These are phyloP conservation scores for Tinea pellionella DNA, from an alignment of 2,888 invertebrate species.

Conservation along the genomic window DNA sequence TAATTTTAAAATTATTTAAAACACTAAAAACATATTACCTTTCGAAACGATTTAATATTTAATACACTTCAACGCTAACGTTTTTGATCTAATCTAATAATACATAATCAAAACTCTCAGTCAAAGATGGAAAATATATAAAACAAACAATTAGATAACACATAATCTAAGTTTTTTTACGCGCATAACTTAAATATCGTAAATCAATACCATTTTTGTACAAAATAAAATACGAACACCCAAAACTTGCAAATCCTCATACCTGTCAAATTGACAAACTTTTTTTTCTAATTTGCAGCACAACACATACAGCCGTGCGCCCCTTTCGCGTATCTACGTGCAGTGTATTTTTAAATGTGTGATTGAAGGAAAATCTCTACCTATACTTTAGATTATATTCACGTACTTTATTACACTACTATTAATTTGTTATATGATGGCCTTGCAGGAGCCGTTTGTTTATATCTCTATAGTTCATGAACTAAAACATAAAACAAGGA, in stretches of 20 bases:
- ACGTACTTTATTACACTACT: neutral
- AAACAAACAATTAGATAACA: conserved; percentile 9
- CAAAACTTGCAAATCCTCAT: conserved; percentile 22
- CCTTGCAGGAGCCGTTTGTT: no score
- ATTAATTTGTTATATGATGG: neutral
- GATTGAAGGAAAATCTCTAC: neutral
- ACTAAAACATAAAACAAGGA: no score
- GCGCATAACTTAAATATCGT: neutral
- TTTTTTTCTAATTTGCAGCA: conserved; percentile 23
- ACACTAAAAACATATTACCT: neutral
- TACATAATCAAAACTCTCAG: neutral
- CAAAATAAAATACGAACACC: conserved; percentile 20
- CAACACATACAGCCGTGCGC: conserved; percentile 31
- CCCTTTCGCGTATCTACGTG: conserved; percentile 28
- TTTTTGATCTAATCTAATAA: neutral
- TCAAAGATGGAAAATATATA: neutral
- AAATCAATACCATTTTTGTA: conserved; percentile 23
- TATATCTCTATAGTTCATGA: no score
- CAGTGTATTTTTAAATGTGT: neutral
- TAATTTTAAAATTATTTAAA: neutral
- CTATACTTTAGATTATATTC: neutral
- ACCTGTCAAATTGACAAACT: conserved; percentile 47
- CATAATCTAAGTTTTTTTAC: neutral
- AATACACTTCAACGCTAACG: neutral
- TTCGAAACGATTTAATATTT: neutral